phyloP scores from a whole-genome alignment of 2,113 vertebrate genomes.

The Pomatorhinus ruficollis region DNA sequence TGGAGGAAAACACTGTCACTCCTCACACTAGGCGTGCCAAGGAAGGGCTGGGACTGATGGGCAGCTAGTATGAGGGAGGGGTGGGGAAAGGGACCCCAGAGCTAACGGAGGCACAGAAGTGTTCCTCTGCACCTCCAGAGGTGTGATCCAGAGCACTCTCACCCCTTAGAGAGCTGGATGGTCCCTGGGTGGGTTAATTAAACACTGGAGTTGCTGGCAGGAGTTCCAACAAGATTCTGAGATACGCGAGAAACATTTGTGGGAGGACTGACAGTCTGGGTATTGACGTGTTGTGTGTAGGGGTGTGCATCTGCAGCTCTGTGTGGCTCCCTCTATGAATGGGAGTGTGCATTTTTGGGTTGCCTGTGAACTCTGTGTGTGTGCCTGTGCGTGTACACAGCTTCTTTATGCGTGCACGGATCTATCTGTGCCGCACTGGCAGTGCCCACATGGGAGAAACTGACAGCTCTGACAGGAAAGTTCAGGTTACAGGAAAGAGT shows the following conservation, averaged over 20 bases:
- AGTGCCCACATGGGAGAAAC: not conserved
- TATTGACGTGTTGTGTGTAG: rapidly evolving
- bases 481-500: not conserved
- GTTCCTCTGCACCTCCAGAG: not conserved
- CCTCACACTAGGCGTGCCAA: not conserved
- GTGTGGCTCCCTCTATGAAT: not conserved
- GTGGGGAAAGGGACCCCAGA: not conserved
- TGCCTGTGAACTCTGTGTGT: not conserved
- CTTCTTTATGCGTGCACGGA: rapidly evolving
- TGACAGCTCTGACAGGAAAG: not conserved
- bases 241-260: rapidly evolving
- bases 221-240: not conserved
- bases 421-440: not conserved
- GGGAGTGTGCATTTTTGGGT: not conserved
- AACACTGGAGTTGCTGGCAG: not conserved
- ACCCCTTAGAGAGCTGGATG: rapidly evolving
- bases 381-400: rapidly evolving
- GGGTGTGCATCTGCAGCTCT: not conserved
- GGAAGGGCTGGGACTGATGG: not conserved
- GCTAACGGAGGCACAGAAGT: not conserved
- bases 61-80: not conserved
- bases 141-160: not conserved
- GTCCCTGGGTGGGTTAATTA: not conserved
- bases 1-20: not conserved
- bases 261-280: not conserved